Percentiles rank a stretch among this genome's conserved stretches.
phyloP scores from a whole-genome alignment of 2,888 invertebrate species.

The Chloromyia formosa region DNA sequence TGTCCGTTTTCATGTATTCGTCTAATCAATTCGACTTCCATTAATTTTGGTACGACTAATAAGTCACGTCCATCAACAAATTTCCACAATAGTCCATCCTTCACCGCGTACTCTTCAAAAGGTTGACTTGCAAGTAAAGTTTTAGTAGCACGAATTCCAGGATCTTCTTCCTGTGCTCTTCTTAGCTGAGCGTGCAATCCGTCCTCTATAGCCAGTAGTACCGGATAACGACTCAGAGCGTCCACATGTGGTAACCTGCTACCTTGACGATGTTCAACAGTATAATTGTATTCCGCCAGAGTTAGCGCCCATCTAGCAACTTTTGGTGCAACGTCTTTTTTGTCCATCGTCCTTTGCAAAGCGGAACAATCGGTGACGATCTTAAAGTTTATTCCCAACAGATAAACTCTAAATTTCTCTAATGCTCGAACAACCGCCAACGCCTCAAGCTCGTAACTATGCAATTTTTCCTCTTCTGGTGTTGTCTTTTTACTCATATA shows the following conservation, averaged over 20 bases:
- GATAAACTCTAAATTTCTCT: conserved; percentile 56
- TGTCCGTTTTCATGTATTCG: conserved; percentile 41
- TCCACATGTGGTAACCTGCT: conserved; percentile 49
- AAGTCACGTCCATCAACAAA: conserved; percentile 33
- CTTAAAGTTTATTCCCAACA: conserved; percentile 55
- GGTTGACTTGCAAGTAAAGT: neutral
- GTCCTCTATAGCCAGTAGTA: neutral
- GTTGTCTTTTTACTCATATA: conserved; percentile 56
- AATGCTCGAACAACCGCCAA: conserved; percentile 56
- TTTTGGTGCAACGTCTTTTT: conserved; percentile 53
- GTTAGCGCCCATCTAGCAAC: conserved; percentile 53
- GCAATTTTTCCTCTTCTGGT: conserved; percentile 54
- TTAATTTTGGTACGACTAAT: conserved; percentile 42
- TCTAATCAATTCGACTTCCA: conserved; percentile 41
- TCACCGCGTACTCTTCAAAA: conserved; percentile 26
- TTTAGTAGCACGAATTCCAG: neutral
- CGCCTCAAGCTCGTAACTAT: conserved; percentile 58
- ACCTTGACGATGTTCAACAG: conserved; percentile 51
- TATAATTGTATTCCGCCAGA: conserved; percentile 52
- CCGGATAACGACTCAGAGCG: conserved; percentile 48
- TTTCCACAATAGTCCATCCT: conserved; percentile 40
- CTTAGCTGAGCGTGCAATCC: neutral
- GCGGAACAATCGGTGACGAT: conserved; percentile 57
- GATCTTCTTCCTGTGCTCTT: neutral
- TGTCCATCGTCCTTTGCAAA: conserved; percentile 56